Evolutionary conservation across 2,113 vertebrate genomes (phyloP).

Genomic region (Chaenocephalus aceratus): DNA sequence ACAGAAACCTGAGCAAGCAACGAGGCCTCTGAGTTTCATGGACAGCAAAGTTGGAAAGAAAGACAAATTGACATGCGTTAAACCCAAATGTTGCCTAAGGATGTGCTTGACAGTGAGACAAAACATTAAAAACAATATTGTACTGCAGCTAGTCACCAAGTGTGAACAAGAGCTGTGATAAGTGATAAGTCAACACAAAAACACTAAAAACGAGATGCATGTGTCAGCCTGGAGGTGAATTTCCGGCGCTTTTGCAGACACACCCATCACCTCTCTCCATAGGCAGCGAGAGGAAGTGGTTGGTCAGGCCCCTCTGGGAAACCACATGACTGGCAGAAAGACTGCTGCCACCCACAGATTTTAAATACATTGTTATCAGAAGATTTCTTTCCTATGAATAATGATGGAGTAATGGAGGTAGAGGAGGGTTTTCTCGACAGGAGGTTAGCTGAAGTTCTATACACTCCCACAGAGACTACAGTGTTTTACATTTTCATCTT

Average conservation of each 20-base stretch:
- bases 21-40: constrained; percentile 22
- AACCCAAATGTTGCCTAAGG: constrained; percentile 40
- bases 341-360: constrained; percentile 42
- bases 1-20: constrained; percentile 46
- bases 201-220: not conserved
- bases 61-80: constrained; percentile 22
- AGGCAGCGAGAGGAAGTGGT: constrained; percentile 36
- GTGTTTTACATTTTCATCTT: constrained; percentile 34
- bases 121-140: constrained; percentile 3
- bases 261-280: constrained; percentile 2
- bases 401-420: constrained; percentile 25
- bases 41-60: constrained; percentile 11
- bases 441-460: constrained; percentile 27
- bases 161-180: constrained; percentile 5
- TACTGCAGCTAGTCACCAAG: not conserved
- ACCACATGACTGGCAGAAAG: constrained; percentile 30
- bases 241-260: not conserved
- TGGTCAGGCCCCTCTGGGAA: constrained; percentile 29
- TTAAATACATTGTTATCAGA: constrained; percentile 39
- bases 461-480: constrained; percentile 15
- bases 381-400: constrained; percentile 26
- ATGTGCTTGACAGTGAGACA: constrained; percentile 2
- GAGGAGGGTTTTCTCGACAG: constrained; percentile 24
- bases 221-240: constrained; percentile 27
- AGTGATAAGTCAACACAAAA: constrained; percentile 17